Base-by-base conservation (phyloP, 2,113 vertebrate species). In the Callopanchax toddi region DNA sequence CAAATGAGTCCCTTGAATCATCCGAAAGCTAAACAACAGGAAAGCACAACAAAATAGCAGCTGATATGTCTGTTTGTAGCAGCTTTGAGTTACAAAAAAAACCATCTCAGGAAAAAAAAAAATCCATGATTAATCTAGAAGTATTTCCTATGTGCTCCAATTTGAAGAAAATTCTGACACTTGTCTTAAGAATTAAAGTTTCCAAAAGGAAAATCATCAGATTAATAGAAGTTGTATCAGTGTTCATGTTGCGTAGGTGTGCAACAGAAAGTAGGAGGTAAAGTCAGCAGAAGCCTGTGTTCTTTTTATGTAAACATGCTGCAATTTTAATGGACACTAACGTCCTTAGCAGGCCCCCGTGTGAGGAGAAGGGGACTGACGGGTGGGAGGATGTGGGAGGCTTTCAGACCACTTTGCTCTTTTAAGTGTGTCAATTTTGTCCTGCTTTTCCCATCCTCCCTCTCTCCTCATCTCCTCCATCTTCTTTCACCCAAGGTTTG, bases 361-460 rank as follows among this genome's bases (percentile, higher is more conserved):
- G 49, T 46, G 58, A 76, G 60, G 64, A 68, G 42, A 54, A 59
- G 39, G 53, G 25, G 59, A 65, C 21, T 44, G 34, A 39, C 34
- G 20, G 54, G 55, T 25, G 40, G 60, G 62, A 69, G 78, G 57
- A 51, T 66, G 78, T 55, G 56, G 71, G 71, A 81, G 43, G 69
- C 74, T 85, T 85, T 84, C 84, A 87, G 67, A 81, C 59, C 83
- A 82, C 84, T 87, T 84, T 80, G 39, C 81, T 86, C 60, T 59
- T 76, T 80, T 84, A 52, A 87, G 67, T 71, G 76, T 72, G 60
- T 85, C 85, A 83, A 78, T 81, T 84, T 72, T 61, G 18, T 57
- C 56, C 59, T 42, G 64, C 60, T 79, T 79, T 67, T 39, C 76
- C 78, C 64, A 60, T 50, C 78, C 67, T 72, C 45, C 60, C 71